Conservation (phyloP, 2,797 vertebrate species). For the Australoheros facetus region DNA sequence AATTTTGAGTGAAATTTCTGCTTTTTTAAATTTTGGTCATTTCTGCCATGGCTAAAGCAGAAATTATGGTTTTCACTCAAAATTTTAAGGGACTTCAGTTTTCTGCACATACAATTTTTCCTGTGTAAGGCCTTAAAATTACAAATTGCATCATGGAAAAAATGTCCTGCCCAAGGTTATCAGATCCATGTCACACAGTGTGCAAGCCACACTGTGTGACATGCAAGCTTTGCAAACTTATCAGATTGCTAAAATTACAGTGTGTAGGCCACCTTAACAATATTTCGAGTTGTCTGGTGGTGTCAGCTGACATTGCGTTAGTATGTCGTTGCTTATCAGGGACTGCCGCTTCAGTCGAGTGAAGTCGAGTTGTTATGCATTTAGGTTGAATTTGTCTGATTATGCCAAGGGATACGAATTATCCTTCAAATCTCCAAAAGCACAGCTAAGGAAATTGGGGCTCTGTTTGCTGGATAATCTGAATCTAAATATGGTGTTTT, state of each 20-base stretch:
- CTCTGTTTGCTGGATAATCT: slow-evolving; percentile 41
- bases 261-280: too few relatives aligned
- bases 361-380: neutral
- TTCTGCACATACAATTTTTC: too few relatives aligned
- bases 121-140: too few relatives aligned
- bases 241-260: neutral
- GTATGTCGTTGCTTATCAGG: neutral
- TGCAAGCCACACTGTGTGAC: neutral
- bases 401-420: neutral
- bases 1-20: too few relatives aligned
- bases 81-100: too few relatives aligned
- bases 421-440: neutral
- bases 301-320: neutral
- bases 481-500: slow-evolving; percentile 36
- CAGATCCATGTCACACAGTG: neutral
- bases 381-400: neutral
- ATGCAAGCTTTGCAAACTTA: neutral
- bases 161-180: neutral
- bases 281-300: neutral
- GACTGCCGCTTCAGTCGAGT: neutral
- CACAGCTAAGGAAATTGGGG: neutral
- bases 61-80: too few relatives aligned
- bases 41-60: too few relatives aligned
- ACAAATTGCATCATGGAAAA: neutral
- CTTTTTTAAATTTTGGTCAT: too few relatives aligned